Conservation (phyloP, 2,113 vertebrate species). For the Odobenus rosmarus region DNA sequence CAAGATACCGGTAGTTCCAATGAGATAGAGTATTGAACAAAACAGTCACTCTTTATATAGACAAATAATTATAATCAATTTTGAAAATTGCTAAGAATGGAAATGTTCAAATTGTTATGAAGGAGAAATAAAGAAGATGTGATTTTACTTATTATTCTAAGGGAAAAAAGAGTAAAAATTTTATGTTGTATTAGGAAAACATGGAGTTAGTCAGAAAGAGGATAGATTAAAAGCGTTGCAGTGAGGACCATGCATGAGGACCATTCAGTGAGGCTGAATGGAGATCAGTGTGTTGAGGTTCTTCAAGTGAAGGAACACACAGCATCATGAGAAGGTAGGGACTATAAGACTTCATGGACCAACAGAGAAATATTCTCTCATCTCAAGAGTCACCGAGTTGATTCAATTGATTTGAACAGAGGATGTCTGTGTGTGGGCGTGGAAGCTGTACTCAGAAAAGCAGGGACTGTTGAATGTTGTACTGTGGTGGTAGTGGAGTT, state of each 20-base stretch:
- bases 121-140: background rate
- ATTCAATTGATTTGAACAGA: background rate
- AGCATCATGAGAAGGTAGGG: background rate
- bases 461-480: background rate
- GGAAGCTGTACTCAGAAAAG: background rate
- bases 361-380: background rate
- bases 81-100: background rate
- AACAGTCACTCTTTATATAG: background rate
- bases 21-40: background rate
- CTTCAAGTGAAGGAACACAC: background rate
- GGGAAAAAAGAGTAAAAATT: background rate
- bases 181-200: background rate
- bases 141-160: background rate
- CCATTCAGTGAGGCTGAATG: no score
- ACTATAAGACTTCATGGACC: fast-evolving
- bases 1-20: background rate
- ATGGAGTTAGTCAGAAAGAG: background rate
- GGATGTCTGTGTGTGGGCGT: fast-evolving
- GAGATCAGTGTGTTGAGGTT: background rate
- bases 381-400: background rate
- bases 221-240: background rate
- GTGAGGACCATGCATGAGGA: fast-evolving
- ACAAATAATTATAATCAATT: background rate
- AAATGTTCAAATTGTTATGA: background rate
- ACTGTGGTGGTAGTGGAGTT: background rate